Evolutionary conservation across 2,888 invertebrate species (phyloP).

Genomic region (Aleiodes leptofemur): DNA sequence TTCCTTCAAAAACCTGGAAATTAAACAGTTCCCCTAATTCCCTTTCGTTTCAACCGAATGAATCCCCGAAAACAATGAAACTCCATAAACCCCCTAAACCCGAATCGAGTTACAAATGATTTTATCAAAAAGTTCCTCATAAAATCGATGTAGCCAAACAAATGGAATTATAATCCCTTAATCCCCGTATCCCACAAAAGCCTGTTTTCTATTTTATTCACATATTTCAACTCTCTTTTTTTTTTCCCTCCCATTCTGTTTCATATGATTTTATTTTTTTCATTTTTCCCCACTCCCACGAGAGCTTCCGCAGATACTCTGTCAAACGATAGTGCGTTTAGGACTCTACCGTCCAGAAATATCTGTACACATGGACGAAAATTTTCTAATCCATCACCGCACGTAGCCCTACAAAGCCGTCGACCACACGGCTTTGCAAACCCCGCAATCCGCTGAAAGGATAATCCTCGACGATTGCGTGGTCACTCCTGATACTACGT

Average conservation of each 20-base stretch:
- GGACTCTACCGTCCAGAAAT: background rate
- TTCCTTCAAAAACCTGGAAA: no score
- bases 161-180: constrained; percentile 55
- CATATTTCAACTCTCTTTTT: background rate
- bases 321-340: constrained; percentile 11
- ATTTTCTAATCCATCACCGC: constrained; percentile 31
- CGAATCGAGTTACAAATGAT: background rate
- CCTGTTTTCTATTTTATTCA: constrained; percentile 17
- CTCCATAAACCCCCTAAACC: background rate
- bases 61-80: background rate
- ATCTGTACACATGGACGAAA: constrained; percentile 13
- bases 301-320: background rate
- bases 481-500: constrained; percentile 34
- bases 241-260: background rate
- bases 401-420: constrained; percentile 30
- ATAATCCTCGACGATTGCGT: constrained; percentile 45
- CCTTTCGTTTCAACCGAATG: no score
- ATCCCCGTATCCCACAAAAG: constrained; percentile 8
- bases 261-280: no score
- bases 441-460: constrained; percentile 44
- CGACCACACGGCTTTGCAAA: constrained; percentile 32
- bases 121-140: constrained; percentile 27
- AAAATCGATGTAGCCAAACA: constrained; percentile 50
- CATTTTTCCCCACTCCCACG: no score
- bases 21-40: no score